These are phyloP conservation scores for Heliconius hortense DNA, from an alignment of 2,888 invertebrate genomes.

Conservation along the genomic window DNA sequence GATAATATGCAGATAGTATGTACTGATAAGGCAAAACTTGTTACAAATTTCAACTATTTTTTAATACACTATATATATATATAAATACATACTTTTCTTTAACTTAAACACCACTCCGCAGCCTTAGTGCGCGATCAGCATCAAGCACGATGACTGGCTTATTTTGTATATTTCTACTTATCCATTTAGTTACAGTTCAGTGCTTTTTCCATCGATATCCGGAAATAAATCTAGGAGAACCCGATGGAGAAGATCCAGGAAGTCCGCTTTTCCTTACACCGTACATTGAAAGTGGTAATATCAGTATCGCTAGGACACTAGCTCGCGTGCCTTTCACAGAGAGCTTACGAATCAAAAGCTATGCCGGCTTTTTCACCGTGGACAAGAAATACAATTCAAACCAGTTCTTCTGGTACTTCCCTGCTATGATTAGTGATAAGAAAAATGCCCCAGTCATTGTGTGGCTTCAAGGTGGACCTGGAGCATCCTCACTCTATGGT, in stretches of 20 bases:
- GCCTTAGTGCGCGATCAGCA: neutral
- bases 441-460: slow-evolving; percentile 87
- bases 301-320: slow-evolving; percentile 83
- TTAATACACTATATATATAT: slow-evolving; percentile 1
- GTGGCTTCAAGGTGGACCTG: slow-evolving; percentile 94
- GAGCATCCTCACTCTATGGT: slow-evolving; percentile 89
- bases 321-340: slow-evolving; percentile 83
- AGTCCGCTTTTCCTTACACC: slow-evolving; percentile 89
- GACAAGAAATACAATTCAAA: slow-evolving; percentile 89
- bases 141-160: slow-evolving; percentile 51
- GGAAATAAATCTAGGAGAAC: slow-evolving; percentile 57
- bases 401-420: slow-evolving; percentile 96
- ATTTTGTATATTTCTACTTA: slow-evolving; percentile 47
- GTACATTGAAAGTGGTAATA: slow-evolving; percentile 86
- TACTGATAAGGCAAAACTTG: slow-evolving; percentile 17
- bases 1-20: neutral
- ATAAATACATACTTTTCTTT: neutral
- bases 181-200: slow-evolving; percentile 53
- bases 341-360: slow-evolving; percentile 84
- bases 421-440: slow-evolving; percentile 82
- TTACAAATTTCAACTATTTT: slow-evolving; percentile 4
- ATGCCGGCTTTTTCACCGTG: slow-evolving; percentile 92
- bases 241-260: slow-evolving; percentile 66
- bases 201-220: slow-evolving; percentile 66
- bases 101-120: neutral